Evolutionary conservation across 2,113 vertebrate genomes (phyloP).

Genomic region (Azemiops feae): DNA sequence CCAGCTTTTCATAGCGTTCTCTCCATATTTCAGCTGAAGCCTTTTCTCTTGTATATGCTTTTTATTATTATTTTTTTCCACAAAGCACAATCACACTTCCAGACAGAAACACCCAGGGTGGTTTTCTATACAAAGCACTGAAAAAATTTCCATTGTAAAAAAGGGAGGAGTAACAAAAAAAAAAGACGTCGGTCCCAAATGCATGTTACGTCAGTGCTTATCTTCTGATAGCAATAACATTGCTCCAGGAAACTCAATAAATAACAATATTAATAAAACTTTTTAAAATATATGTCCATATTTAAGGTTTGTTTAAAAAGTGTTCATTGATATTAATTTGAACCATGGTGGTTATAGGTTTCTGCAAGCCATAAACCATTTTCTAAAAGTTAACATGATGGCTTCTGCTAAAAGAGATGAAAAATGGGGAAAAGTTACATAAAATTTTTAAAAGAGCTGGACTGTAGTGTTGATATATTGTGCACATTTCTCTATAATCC

Average conservation of each 20-base stretch:
- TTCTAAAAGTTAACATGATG: conserved; percentile 34
- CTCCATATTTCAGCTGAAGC: conserved; percentile 36
- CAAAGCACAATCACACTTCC: conserved; percentile 17
- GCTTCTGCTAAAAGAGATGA: conserved; percentile 37
- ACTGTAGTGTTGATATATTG: background rate
- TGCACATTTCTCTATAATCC: background rate
- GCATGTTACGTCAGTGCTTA: conserved; percentile 58
- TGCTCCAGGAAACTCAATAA: conserved; percentile 61
- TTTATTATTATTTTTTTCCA: background rate
- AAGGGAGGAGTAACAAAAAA: background rate
- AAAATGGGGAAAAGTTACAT: conserved; percentile 37
- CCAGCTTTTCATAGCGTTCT: conserved; percentile 28
- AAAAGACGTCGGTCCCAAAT: conserved; percentile 40
- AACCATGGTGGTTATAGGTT: conserved; percentile 28
- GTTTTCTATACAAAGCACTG: conserved; percentile 40
- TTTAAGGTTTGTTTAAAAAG: conserved; percentile 66
- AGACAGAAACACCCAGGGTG: conserved; percentile 31
- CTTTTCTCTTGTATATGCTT: conserved; percentile 24
- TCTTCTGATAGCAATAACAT: conserved; percentile 64
- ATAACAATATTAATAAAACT: conserved; percentile 61
- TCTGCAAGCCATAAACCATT: conserved; percentile 59
- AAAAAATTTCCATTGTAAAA: conserved; percentile 31
- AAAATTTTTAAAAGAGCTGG: conserved; percentile 23
- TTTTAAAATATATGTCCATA: conserved; percentile 54
- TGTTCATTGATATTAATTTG: conserved; percentile 54